These are phyloP conservation scores for Solea solea DNA, from an alignment of 2,113 vertebrate species.

Conservation along the genomic window DNA sequence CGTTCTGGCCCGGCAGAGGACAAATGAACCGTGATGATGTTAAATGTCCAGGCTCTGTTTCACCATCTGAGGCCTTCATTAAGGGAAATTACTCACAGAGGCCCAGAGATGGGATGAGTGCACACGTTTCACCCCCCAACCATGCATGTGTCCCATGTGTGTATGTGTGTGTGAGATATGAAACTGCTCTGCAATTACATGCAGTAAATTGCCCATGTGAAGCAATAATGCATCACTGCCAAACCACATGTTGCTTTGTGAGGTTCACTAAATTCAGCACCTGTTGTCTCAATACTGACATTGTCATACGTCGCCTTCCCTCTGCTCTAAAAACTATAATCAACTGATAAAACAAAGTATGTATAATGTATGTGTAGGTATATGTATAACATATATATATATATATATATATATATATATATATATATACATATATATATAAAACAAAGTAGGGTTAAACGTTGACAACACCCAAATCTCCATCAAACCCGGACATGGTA, in stretches of 20 bases:
- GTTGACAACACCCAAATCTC: too few relatives aligned
- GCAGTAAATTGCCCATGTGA: not conserved
- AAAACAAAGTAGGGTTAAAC: too few relatives aligned
- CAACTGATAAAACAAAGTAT: not conserved
- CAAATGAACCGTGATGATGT: conserved; percentile 36
- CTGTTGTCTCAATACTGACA: not conserved
- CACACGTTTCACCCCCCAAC: conserved; percentile 23
- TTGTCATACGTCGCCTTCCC: not conserved
- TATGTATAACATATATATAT: too few relatives aligned
- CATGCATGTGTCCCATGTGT: not conserved
- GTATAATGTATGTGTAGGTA: too few relatives aligned
- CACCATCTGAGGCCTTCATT: conserved; percentile 53
- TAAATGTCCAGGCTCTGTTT: conserved; percentile 47
- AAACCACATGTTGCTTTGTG: conserved; percentile 38
- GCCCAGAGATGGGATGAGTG: conserved; percentile 35
- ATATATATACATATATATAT: too few relatives aligned
- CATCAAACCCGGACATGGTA: too few relatives aligned
- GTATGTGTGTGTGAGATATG: not conserved
- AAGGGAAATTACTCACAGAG: conserved; percentile 39
- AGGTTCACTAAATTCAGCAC: not conserved
- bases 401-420: too few relatives aligned
- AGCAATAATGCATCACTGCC: conserved; percentile 3
- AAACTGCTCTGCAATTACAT: not conserved
- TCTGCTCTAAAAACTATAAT: not conserved
- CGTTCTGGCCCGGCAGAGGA: not conserved